Evolutionary conservation across 2,797 vertebrate species (phyloP), one percentile per base, ranked within the genome.

Genomic region (Fratercula arctica): DNA sequence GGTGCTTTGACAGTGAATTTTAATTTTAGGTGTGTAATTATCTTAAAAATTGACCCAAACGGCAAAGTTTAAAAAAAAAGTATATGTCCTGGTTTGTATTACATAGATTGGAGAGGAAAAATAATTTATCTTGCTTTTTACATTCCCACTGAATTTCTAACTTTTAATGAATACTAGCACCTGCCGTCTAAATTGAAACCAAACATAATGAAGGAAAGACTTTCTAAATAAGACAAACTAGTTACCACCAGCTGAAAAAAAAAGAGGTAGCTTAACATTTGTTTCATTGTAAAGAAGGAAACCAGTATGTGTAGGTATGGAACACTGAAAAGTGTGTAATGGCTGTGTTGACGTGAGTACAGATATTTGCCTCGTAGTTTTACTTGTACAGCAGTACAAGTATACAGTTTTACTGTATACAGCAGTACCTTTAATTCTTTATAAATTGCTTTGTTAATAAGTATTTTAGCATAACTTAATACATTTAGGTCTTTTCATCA

Each of bases 301-400:
- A 6, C 2, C 8, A 19, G 3, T 37, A 3, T 31, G 13, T 35
- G 26, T 10, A 37, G 4, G 1, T 45, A 33, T 16, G 37, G 28
- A 80, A 53, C 12, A 16, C 3, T 60, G 45, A 64, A 28, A 73
- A 51, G 13, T 7, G 8, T 50, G 28, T 18, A 85, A 25, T 35
- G 28, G 16, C 73, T 69, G 26, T 48, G 18, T 43, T 60, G 80
- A 21, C 8, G 24, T 16, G 20, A 64, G 56, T 29, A 8, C 17
- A 57, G 35, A 13, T 75, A 59, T 46, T 50, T 88, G 12, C 33
- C 16, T 72, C 64, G 29, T 48, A 46, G 26, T 43, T 90, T 87
- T 51, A 60, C 14, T 35, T 79, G 35, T 33, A 63, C 19, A 35
- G 35, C 35, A 35, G 35, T 35, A 35, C 35, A 35, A 35, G 35